phyloP scores from a whole-genome alignment of 1,140 invertebrate species.

The Nasonia giraulti region DNA sequence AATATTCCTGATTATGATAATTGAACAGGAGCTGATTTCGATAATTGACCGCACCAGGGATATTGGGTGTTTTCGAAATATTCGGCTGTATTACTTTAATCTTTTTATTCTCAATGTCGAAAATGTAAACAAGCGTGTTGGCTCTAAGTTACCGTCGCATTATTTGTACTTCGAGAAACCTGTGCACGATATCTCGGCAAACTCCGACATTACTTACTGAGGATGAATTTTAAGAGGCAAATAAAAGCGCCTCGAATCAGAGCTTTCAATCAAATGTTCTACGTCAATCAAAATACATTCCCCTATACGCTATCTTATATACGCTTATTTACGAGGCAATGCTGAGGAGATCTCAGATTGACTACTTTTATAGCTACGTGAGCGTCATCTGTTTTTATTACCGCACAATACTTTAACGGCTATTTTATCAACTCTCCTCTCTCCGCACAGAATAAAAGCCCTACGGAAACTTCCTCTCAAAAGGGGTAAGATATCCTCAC shows the following conservation, averaged over 20 bases:
- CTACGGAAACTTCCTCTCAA: background rate
- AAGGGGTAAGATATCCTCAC: too few species aligned
- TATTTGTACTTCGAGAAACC: too few species aligned
- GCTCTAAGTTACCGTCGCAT: too few species aligned
- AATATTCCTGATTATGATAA: background rate
- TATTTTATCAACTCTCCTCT: conserved; percentile 14
- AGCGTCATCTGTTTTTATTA: background rate
- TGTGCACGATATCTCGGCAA: too few species aligned
- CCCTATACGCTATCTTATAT: background rate
- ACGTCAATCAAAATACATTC: background rate
- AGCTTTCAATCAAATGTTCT: background rate
- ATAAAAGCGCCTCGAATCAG: background rate
- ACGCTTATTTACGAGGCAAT: background rate
- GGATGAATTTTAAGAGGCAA: background rate
- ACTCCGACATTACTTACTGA: background rate
- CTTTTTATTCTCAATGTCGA: background rate
- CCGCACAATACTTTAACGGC: background rate
- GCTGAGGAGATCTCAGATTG: background rate
- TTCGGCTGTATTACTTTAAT: background rate
- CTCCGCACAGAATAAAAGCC: background rate
- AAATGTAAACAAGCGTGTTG: too few species aligned
- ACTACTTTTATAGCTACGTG: background rate
- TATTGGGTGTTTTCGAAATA: background rate
- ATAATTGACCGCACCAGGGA: too few species aligned
- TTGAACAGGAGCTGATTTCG: too few species aligned